Conservation (phyloP, 2,113 vertebrate species). For the Ursus arctos region DNA sequence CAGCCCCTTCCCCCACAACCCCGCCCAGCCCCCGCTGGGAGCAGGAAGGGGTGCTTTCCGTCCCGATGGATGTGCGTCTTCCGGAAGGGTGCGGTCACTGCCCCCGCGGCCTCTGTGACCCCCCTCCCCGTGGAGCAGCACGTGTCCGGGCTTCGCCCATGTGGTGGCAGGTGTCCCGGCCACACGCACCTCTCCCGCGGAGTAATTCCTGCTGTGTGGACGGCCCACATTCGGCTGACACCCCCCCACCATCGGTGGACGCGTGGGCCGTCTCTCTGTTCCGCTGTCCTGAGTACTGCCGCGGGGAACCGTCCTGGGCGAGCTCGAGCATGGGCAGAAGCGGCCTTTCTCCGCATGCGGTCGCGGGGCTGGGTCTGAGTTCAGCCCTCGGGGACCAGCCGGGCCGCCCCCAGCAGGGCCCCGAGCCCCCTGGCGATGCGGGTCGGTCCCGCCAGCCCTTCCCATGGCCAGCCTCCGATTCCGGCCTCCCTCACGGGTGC, state of each 20-base stretch:
- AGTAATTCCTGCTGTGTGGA: neutral
- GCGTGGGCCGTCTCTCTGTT: rapidly evolving
- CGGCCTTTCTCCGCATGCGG: neutral
- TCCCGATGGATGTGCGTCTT: no score
- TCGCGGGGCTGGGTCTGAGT: neutral
- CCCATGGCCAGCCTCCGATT: rapidly evolving
- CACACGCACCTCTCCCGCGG: neutral
- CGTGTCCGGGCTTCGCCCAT: neutral
- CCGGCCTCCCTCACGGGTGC: rapidly evolving
- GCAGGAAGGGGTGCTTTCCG: neutral
- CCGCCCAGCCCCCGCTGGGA: neutral
- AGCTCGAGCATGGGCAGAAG: neutral
- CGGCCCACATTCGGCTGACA: rapidly evolving
- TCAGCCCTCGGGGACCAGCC: neutral
- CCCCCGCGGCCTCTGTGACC: neutral
- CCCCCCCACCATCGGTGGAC: neutral
- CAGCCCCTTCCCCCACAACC: neutral
- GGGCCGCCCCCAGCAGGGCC: rapidly evolving
- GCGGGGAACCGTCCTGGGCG: neutral
- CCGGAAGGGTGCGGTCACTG: neutral
- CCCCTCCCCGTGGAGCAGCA: neutral
- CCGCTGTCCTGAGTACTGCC: rapidly evolving
- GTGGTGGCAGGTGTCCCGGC: neutral
- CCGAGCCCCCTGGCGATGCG: rapidly evolving
- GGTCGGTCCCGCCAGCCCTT: neutral